These are phyloP conservation scores for Lutra lutra DNA, from an alignment of 2,797 vertebrate species.

Conservation along the genomic window DNA sequence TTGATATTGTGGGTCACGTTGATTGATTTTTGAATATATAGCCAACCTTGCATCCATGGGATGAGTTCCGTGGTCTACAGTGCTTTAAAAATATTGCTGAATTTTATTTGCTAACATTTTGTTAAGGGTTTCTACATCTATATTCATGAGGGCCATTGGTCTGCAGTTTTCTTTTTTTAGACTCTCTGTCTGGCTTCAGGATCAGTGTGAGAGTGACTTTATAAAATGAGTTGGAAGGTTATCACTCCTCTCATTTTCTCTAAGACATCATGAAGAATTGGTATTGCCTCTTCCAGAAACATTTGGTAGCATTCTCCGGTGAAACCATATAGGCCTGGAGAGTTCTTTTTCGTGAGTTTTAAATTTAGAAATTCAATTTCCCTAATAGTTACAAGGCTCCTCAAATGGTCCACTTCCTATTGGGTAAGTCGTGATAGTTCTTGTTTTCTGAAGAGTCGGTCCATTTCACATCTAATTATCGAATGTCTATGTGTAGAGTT, in stretches of 20 bases:
- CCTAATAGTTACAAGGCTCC: conserved; percentile 17
- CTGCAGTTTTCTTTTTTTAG: neutral
- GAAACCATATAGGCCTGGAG: neutral
- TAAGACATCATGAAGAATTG: neutral
- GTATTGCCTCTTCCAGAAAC: neutral
- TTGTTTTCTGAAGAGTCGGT: neutral
- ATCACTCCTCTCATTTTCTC: neutral
- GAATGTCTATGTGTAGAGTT: neutral
- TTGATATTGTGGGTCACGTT: neutral
- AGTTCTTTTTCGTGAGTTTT: conserved; percentile 23
- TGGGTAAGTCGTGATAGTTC: neutral
- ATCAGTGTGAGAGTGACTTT: neutral
- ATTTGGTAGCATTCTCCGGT: neutral
- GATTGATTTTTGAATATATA: conserved; percentile 24
- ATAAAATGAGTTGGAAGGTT: neutral
- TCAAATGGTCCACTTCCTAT: conserved; percentile 28
- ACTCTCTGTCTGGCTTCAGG: neutral
- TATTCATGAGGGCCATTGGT: neutral
- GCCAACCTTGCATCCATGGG: neutral
- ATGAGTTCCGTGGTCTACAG: neutral
- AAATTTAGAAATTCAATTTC: conserved; percentile 30
- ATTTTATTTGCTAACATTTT: conserved; percentile 29
- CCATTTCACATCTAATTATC: conserved; percentile 24
- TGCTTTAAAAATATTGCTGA: neutral
- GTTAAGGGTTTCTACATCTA: neutral